Evolutionary conservation across 2,113 vertebrate species (phyloP).

Genomic region (Ellobius talpinus): DNA sequence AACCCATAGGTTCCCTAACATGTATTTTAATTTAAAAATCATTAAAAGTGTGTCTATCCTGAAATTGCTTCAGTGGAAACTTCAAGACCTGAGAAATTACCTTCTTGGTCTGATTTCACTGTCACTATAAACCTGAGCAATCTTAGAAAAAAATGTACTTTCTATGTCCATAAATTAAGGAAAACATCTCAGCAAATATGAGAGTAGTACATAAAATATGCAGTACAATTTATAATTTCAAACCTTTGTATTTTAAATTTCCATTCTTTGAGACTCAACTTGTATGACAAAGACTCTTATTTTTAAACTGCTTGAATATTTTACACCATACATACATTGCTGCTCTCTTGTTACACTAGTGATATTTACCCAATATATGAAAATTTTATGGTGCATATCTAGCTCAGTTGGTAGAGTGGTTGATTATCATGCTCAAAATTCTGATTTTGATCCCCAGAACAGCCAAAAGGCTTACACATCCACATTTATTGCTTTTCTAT

Average conservation of each 20-base stretch:
- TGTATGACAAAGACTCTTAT: not conserved
- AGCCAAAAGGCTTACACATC: not conserved
- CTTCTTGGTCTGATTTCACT: conserved; percentile 31
- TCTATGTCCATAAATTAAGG: not conserved
- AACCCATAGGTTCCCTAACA: no score
- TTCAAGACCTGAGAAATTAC: conserved; percentile 53
- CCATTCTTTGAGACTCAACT: not conserved
- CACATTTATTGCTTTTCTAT: not conserved
- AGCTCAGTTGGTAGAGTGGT: not conserved
- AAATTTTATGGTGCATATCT: not conserved
- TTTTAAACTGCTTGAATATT: conserved; percentile 24
- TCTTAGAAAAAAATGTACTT: not conserved
- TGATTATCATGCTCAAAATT: not conserved
- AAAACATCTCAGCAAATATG: not conserved
- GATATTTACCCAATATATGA: not conserved
- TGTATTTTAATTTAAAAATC: not conserved
- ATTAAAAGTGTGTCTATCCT: conserved; percentile 68
- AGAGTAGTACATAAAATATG: not conserved
- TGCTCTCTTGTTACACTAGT: not conserved
- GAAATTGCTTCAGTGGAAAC: not conserved
- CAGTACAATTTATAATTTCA: conserved; percentile 1
- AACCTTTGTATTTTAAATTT: not conserved
- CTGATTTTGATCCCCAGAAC: not conserved
- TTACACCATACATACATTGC: not conserved
- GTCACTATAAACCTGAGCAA: conserved; percentile 2